Percentiles rank a stretch among this genome's conserved stretches.
Conservation (phyloP, 1,140 invertebrate genomes). For the Megalopta genalis region DNA sequence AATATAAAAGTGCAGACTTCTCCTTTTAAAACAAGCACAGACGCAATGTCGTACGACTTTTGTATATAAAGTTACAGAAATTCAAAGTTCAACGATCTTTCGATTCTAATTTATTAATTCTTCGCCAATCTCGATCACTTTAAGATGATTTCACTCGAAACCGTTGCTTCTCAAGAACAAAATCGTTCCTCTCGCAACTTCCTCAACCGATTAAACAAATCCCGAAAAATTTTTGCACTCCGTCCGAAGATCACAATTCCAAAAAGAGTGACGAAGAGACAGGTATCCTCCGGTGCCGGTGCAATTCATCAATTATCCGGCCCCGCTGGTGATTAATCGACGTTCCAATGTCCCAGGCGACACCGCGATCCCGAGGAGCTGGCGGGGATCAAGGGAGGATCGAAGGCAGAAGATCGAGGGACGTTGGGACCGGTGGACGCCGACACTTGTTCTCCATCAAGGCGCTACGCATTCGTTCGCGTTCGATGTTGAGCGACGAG, state of each 20-base stretch:
- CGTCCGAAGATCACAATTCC: conserved; percentile 33
- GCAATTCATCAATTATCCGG: conserved; percentile 59
- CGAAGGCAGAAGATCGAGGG: neutral
- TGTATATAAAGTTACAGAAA: no score
- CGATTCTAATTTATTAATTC: no score
- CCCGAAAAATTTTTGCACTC: neutral
- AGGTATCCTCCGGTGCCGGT: conserved; percentile 38
- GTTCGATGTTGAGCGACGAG: conserved; percentile 20
- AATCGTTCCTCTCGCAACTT: no score
- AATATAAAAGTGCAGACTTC: no score
- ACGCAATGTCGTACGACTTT: no score
- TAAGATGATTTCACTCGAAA: no score
- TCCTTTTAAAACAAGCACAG: no score
- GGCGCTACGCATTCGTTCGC: neutral
- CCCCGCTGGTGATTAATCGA: conserved; percentile 54
- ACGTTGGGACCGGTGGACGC: neutral
- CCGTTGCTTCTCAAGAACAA: no score
- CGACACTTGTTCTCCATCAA: conserved; percentile 21
- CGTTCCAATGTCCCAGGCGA: neutral
- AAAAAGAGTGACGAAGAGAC: conserved; percentile 12
- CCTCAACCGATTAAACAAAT: no score
- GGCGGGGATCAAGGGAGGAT: neutral
- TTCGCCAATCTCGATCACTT: no score
- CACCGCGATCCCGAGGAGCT: neutral
- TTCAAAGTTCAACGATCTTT: no score